Conservation (phyloP, 2,888 invertebrate genomes). For the Apamea anceps region DNA sequence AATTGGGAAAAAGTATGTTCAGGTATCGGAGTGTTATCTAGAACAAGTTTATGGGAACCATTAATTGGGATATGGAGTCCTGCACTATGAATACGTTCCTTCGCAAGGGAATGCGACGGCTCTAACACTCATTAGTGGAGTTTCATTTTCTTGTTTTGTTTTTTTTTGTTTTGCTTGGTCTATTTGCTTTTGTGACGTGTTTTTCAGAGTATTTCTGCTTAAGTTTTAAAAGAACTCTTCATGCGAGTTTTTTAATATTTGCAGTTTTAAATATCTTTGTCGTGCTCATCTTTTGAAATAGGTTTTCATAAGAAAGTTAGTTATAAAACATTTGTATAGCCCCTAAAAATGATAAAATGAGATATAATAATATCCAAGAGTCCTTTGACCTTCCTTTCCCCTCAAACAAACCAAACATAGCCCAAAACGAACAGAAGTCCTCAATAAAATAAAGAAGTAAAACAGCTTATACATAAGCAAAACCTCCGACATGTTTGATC, state of each 20-base stretch:
- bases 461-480: slow-evolving; percentile 33
- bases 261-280: slow-evolving; percentile 3
- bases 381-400: too few species aligned
- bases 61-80: slow-evolving; percentile 50
- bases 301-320: background rate
- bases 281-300: background rate
- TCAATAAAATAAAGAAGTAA: slow-evolving; percentile 24
- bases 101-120: slow-evolving; percentile 28
- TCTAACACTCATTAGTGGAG: slow-evolving; percentile 56
- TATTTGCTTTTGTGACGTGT: slow-evolving; percentile 19
- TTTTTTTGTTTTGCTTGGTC: slow-evolving; percentile 42
- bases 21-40: slow-evolving; percentile 58
- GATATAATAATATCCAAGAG: background rate
- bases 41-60: slow-evolving; percentile 38
- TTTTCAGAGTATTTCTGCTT: slow-evolving; percentile 15
- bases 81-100: slow-evolving; percentile 35
- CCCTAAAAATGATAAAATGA: background rate
- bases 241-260: slow-evolving; percentile 1
- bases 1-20: slow-evolving; percentile 73
- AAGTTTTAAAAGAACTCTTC: slow-evolving; percentile 10
- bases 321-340: background rate
- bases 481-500: slow-evolving; percentile 57
- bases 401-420: slow-evolving; percentile 5
- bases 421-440: slow-evolving; percentile 26
- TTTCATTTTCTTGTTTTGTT: slow-evolving; percentile 53